Conservation (phyloP, 2,797 vertebrate species). For the Anolis apletophallus region DNA sequence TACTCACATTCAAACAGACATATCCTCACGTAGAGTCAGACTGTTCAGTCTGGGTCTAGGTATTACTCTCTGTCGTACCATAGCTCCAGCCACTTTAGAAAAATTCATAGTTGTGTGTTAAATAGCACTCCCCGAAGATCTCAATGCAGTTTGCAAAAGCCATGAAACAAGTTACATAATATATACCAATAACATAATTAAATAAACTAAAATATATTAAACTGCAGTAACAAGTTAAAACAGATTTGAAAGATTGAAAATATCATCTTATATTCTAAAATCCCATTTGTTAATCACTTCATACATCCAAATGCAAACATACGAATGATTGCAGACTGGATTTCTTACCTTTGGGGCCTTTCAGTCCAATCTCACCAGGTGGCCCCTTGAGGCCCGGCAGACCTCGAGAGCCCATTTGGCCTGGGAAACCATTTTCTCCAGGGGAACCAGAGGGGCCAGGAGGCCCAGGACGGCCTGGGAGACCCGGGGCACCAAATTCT, state of each 20-base stretch:
- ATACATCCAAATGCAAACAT: not conserved
- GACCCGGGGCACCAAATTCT: constrained; percentile 89
- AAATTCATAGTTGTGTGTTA: not conserved
- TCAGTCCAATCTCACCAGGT: constrained; percentile 85
- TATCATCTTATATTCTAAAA: no score
- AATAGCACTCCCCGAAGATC: not conserved
- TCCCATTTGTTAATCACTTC: no score
- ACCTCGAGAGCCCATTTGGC: constrained; percentile 91
- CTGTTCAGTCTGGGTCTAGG: not conserved
- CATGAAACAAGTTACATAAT: no score
- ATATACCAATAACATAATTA: no score
- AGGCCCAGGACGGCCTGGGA: constrained; percentile 92
- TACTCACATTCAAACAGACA: not conserved
- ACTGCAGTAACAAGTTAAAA: no score
- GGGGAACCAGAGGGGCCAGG: constrained; percentile 87
- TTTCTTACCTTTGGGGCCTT: constrained; percentile 92
- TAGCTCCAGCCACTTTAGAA: not conserved
- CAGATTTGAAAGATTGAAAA: no score
- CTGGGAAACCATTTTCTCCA: constrained; percentile 94
- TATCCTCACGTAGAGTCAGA: not conserved
- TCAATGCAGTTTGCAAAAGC: no score
- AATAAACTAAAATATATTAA: no score
- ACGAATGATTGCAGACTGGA: not conserved
- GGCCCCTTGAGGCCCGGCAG: constrained; percentile 97
- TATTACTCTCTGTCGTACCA: no score